Conservation (phyloP, 1,140 invertebrate species). For the Drosophila neocordata region DNA sequence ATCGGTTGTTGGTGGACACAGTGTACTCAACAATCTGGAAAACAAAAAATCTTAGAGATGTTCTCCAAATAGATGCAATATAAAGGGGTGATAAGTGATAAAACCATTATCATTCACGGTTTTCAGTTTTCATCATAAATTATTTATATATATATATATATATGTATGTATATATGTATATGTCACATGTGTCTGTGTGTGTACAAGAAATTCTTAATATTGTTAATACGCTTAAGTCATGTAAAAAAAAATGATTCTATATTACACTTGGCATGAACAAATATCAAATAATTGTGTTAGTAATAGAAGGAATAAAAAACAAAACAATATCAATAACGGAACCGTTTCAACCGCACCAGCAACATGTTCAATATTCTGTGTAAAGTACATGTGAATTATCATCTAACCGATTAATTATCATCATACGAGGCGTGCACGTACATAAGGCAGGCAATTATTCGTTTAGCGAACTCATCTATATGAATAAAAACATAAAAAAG, state of each 20-base stretch:
- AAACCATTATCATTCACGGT: not conserved
- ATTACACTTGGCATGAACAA: not conserved
- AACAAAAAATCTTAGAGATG: constrained; percentile 5
- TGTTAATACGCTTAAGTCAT: constrained; percentile 8
- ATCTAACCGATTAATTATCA: constrained; percentile 6
- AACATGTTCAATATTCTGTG: constrained; percentile 21
- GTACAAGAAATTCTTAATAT: not conserved
- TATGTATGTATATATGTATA: constrained; percentile 1
- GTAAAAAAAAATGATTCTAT: not conserved
- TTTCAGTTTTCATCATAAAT: not conserved
- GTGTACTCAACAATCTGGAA: not conserved
- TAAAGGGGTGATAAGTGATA: not conserved
- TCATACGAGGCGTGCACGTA: constrained; percentile 30
- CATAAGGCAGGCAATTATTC: constrained; percentile 31
- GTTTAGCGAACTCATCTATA: constrained; percentile 37
- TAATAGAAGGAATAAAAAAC: constrained; percentile 8
- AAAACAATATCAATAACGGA: constrained; percentile 28
- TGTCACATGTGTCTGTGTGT: not conserved
- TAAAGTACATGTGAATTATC: constrained; percentile 18
- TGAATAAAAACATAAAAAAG: constrained; percentile 50
- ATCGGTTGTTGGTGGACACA: constrained; percentile 5
- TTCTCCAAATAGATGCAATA: not conserved
- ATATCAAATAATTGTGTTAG: constrained; percentile 3
- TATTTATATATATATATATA: constrained; percentile 8
- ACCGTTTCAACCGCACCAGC: constrained; percentile 27